A percentile compares a stretch with the other conserved stretches of the same genome.
Evolutionary conservation across 2,888 invertebrate species (phyloP).

Genomic region (Acanthosepion lycidas): DNA sequence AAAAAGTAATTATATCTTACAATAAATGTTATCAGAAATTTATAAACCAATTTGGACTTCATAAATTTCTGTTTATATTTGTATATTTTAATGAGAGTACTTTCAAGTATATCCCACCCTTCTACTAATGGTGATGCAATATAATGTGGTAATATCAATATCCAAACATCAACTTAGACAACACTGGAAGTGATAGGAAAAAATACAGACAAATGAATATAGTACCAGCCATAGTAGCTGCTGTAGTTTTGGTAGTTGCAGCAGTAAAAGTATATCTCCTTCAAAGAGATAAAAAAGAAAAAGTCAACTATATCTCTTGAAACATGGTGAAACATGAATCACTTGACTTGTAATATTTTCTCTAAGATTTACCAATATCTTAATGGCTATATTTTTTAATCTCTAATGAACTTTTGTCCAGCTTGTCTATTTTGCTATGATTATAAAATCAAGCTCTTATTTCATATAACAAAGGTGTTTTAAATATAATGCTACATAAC

Average conservation of each 20-base stretch:
- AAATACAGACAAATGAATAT: neutral
- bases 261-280: neutral
- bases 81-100: neutral
- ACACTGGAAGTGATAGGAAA: neutral
- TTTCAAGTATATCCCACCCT: neutral
- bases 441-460: neutral
- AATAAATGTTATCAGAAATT: neutral
- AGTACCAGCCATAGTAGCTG: neutral
- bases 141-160: neutral
- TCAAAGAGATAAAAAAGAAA: neutral
- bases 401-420: neutral
- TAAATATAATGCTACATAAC: neutral
- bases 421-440: neutral
- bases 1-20: neutral
- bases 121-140: neutral
- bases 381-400: neutral
- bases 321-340: neutral
- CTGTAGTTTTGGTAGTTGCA: neutral
- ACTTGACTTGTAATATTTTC: neutral
- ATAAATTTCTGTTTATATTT: neutral
- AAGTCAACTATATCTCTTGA: neutral
- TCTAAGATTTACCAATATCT: neutral
- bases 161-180: neutral
- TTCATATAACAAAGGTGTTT: neutral
- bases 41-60: neutral